Conservation (phyloP, 92 coral and sea anemone genomes). For the Palythoa grandis region DNA sequence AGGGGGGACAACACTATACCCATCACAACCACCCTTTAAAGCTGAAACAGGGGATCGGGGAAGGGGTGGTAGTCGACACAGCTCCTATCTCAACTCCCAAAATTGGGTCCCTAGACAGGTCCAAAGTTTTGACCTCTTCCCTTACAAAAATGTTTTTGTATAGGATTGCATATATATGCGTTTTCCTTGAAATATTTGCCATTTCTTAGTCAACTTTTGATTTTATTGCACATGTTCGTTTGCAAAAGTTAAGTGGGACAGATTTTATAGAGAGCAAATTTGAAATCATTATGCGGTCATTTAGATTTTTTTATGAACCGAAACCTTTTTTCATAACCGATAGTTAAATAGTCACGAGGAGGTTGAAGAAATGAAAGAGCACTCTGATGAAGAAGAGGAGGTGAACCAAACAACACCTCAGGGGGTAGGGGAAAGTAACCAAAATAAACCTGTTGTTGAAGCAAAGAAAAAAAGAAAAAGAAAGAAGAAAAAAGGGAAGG, state of each 20-base stretch:
- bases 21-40: no score
- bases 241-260: not conserved
- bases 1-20: no score
- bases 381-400: slow-evolving; percentile 20
- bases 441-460: slow-evolving; percentile 14
- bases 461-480: slow-evolving; percentile 64
- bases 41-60: no score
- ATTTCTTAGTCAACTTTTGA: no score
- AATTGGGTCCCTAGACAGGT: no score
- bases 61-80: no score
- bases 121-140: no score
- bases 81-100: no score
- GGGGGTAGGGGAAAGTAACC: slow-evolving; percentile 14
- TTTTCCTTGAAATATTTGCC: no score
- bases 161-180: no score
- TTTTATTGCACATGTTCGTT: not conserved
- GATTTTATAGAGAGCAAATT: not conserved
- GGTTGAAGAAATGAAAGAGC: slow-evolving; percentile 40
- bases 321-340: not conserved
- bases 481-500: slow-evolving; percentile 76
- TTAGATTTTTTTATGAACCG: not conserved
- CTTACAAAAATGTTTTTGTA: no score
- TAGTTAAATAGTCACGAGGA: slow-evolving; percentile 37
- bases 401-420: not conserved
- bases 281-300: not conserved